Evolutionary conservation across 2,113 vertebrate genomes (phyloP).

Genomic region (Grallaria varia): DNA sequence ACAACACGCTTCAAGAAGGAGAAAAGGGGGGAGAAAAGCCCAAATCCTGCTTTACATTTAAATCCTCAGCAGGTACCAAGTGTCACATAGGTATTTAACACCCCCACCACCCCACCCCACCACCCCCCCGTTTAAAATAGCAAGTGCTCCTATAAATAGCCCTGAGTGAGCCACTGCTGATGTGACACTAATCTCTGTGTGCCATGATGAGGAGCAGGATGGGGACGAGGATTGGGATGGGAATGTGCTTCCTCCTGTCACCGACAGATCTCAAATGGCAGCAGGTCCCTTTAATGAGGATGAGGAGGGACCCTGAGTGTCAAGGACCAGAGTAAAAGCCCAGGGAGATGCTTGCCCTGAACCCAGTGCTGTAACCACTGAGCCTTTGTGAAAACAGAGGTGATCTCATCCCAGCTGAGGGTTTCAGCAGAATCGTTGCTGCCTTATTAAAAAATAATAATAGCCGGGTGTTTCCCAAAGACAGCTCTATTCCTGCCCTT

Average conservation of each 20-base stretch:
- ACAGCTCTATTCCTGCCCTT: neutral
- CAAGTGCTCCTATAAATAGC: neutral
- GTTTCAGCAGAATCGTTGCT: neutral
- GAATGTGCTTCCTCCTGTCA: neutral
- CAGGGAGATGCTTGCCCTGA: neutral
- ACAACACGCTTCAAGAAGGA: neutral
- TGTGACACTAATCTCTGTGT: neutral
- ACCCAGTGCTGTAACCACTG: rapidly evolving
- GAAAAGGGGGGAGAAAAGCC: neutral
- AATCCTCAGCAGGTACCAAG: neutral
- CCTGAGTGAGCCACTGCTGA: neutral
- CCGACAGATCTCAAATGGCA: rapidly evolving
- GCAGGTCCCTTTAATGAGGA: neutral
- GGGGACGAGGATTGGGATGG: neutral
- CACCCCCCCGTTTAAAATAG: neutral
- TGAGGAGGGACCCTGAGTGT: neutral
- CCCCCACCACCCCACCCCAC: too few relatives aligned
- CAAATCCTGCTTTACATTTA: slow-evolving; percentile 22
- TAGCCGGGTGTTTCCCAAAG: neutral
- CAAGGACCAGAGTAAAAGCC: neutral
- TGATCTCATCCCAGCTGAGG: neutral
- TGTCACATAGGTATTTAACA: neutral
- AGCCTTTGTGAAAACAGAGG: neutral
- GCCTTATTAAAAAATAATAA: slow-evolving; percentile 28
- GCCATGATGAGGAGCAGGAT: neutral